These are phyloP conservation scores for Sinodicranocentrus sp. DNA, from an alignment of 2,888 invertebrate genomes.

Conservation along the genomic window DNA sequence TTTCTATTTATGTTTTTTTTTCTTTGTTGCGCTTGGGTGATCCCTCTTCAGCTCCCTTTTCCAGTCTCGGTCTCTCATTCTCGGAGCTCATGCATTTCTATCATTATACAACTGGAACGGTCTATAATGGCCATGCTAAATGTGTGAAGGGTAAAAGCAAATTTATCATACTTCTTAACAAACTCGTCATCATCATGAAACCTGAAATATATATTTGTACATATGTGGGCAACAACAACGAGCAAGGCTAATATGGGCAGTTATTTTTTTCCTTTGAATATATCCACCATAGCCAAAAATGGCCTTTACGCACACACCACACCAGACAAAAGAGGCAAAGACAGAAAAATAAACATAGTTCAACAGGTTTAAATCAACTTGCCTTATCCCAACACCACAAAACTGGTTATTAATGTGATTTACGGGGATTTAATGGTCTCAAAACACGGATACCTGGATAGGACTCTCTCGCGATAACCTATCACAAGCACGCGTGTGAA, in stretches of 20 bases:
- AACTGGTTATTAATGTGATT: slow-evolving; percentile 66
- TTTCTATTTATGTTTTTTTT: background rate
- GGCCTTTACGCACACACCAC: slow-evolving; percentile 45
- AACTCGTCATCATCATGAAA: slow-evolving; percentile 66
- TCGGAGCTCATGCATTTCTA: background rate
- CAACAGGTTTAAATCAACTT: slow-evolving; percentile 66
- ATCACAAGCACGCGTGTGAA: too few relatives aligned
- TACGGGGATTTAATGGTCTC: slow-evolving; percentile 56
- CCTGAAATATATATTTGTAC: slow-evolving; percentile 28
- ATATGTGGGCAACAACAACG: background rate
- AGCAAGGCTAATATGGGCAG: background rate
- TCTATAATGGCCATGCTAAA: slow-evolving; percentile 58
- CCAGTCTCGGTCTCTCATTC: background rate
- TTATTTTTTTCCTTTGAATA: slow-evolving; percentile 12
- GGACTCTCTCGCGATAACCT: too few relatives aligned
- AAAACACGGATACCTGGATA: slow-evolving; percentile 21
- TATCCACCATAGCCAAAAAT: slow-evolving; percentile 33
- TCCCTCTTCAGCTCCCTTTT: slow-evolving; percentile 32
- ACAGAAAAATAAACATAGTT: slow-evolving; percentile 10
- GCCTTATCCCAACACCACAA: slow-evolving; percentile 24
- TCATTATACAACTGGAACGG: slow-evolving; percentile 7
- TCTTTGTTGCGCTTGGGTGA: slow-evolving; percentile 49
- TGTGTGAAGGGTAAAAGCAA: slow-evolving; percentile 62
- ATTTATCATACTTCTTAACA: slow-evolving; percentile 66
- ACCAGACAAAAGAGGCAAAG: background rate